phyloP scores from a whole-genome alignment of 2,797 vertebrate species.

The Brachyalestes nurse region DNA sequence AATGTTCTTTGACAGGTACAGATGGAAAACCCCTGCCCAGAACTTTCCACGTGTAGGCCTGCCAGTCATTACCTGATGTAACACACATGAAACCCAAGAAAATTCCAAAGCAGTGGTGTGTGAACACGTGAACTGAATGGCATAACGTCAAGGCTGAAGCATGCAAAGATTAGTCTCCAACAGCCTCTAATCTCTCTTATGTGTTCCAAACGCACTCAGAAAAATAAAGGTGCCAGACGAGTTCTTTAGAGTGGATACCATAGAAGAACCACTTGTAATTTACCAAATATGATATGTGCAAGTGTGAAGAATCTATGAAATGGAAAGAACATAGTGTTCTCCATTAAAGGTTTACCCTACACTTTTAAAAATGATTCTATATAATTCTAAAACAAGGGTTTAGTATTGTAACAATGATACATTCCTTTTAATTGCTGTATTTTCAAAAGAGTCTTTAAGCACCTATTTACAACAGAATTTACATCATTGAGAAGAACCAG shows the following conservation, averaged over 20 bases:
- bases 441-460: too few species aligned
- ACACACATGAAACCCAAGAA: slow-evolving; percentile 50
- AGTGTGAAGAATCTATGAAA: not conserved
- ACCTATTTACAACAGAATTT: too few species aligned
- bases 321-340: not conserved
- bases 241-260: not conserved
- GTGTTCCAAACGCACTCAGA: not conserved
- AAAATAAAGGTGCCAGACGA: not conserved
- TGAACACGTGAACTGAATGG: slow-evolving; percentile 20
- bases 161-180: not conserved
- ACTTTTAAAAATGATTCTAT: too few species aligned
- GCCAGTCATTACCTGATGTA: slow-evolving; percentile 55
- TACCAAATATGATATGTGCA: not conserved
- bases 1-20: slow-evolving; percentile 41
- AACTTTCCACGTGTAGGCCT: slow-evolving; percentile 32
- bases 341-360: too few species aligned
- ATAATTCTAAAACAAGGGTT: too few species aligned
- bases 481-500: too few species aligned
- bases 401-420: too few species aligned
- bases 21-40: slow-evolving; percentile 31
- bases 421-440: too few species aligned
- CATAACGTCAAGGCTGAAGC: not conserved
- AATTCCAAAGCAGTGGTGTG: not conserved
- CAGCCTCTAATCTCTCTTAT: not conserved
- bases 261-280: not conserved